phyloP scores from a whole-genome alignment of 1,140 invertebrate genomes.

The Pogonomyrmex barbatus region DNA sequence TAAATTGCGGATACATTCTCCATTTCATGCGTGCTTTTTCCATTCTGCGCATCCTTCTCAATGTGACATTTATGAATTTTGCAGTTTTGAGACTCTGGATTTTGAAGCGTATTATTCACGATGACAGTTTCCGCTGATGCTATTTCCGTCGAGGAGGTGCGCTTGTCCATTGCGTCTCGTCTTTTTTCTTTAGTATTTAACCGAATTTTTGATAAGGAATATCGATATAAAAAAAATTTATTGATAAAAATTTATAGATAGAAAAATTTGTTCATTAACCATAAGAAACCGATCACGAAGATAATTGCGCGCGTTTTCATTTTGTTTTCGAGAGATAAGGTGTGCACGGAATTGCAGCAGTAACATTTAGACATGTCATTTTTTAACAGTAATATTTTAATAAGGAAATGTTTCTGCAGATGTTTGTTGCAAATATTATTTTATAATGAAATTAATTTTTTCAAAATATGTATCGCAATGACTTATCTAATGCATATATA shows the following conservation, averaged over 20 bases:
- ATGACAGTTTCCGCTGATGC: not conserved
- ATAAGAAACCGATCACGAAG: not conserved
- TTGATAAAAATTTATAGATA: not conserved
- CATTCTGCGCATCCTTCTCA: not conserved
- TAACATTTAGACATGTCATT: not conserved
- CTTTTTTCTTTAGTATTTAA: not conserved
- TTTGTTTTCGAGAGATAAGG: constrained; percentile 31
- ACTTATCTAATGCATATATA: not conserved
- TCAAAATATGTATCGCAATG: not conserved
- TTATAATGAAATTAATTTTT: not conserved
- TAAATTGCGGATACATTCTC: not conserved
- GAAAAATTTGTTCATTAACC: constrained; percentile 5
- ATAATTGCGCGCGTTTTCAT: constrained; percentile 21
- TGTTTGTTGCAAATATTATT: not conserved
- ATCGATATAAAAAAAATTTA: not conserved
- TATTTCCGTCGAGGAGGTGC: not conserved
- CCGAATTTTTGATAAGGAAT: not conserved
- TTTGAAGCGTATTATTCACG: not conserved
- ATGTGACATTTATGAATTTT: constrained; percentile 10
- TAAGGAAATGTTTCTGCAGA: not conserved
- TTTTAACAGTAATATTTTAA: not conserved
- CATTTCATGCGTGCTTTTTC: not conserved
- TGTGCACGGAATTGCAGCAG: not conserved
- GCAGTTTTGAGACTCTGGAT: not conserved
- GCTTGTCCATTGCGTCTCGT: constrained; percentile 17